Evolutionary conservation across 35 echinoderm and acorn worm genomes (phyloP).

Genomic region (Lytechinus pictus): DNA sequence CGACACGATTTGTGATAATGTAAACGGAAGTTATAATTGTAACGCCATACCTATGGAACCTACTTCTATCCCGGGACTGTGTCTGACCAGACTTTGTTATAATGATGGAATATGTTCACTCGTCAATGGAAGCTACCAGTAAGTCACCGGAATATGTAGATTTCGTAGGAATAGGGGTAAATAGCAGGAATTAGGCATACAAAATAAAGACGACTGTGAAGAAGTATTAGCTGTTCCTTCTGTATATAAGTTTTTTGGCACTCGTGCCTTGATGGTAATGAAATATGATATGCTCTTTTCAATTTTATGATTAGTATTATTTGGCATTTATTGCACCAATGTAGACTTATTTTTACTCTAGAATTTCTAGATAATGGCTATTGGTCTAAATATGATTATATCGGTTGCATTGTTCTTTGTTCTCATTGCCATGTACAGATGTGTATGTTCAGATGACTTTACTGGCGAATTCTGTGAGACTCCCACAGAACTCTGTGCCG

Average conservation of each 20-base stretch:
- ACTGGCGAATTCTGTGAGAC: slow-evolving; percentile 54
- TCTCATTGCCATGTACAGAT: neutral
- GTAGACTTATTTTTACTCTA: no score
- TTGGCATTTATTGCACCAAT: no score
- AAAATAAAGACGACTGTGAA: no score
- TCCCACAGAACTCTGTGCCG: neutral
- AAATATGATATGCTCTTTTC: no score
- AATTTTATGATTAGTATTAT: no score
- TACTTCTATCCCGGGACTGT: neutral
- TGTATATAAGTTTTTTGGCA: no score
- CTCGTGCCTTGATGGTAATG: no score
- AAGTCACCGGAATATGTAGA: neutral
- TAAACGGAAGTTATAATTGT: slow-evolving; percentile 39
- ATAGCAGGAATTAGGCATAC: neutral
- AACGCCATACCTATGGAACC: neutral
- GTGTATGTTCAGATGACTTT: slow-evolving; percentile 45
- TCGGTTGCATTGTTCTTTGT: no score
- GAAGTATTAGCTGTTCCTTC: no score
- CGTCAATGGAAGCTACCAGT: slow-evolving; percentile 9
- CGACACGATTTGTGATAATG: slow-evolving; percentile 48
- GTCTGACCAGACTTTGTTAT: slow-evolving; percentile 25
- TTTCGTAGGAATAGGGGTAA: neutral
- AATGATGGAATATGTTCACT: neutral
- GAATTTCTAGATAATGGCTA: no score
- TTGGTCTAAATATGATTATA: no score